Conservation (phyloP, 1,140 invertebrate genomes). For the Drosophila insularis region DNA sequence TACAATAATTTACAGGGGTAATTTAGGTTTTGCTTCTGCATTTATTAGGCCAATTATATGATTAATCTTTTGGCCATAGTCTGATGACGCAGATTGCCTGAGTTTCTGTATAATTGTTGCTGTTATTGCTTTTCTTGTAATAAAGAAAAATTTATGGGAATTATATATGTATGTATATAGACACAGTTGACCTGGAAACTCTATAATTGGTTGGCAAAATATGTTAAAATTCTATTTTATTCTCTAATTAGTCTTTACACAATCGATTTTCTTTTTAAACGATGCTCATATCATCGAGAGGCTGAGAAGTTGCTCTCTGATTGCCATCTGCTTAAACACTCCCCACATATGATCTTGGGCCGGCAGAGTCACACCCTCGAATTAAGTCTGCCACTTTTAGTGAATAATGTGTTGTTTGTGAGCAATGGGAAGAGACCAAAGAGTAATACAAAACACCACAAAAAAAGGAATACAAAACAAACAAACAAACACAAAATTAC, state of each 20-base stretch:
- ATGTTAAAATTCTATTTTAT: constrained; percentile 14
- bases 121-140: constrained; percentile 15
- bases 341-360: constrained; percentile 57
- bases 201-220: constrained; percentile 26
- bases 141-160: constrained; percentile 46
- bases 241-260: constrained; percentile 24
- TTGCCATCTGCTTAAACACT: constrained; percentile 48
- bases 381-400: constrained; percentile 71
- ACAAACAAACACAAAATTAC: constrained; percentile 46
- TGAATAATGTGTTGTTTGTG: constrained; percentile 58
- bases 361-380: constrained; percentile 70
- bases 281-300: constrained; percentile 23
- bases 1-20: constrained; percentile 54
- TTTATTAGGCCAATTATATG: constrained; percentile 73
- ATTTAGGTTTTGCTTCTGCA: constrained; percentile 15
- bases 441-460: not conserved
- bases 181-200: constrained; percentile 45
- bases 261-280: constrained; percentile 42
- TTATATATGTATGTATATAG: constrained; percentile 26
- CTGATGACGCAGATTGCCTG: constrained; percentile 61
- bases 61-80: constrained; percentile 59
- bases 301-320: constrained; percentile 18
- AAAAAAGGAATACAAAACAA: constrained; percentile 46
- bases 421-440: constrained; percentile 14
- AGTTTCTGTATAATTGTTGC: constrained; percentile 20